A percentile compares a stretch with the other conserved stretches of the same genome.
Conservation (phyloP, 92 coral and sea anemone genomes). For the Hydrozoanthus gracilis region DNA sequence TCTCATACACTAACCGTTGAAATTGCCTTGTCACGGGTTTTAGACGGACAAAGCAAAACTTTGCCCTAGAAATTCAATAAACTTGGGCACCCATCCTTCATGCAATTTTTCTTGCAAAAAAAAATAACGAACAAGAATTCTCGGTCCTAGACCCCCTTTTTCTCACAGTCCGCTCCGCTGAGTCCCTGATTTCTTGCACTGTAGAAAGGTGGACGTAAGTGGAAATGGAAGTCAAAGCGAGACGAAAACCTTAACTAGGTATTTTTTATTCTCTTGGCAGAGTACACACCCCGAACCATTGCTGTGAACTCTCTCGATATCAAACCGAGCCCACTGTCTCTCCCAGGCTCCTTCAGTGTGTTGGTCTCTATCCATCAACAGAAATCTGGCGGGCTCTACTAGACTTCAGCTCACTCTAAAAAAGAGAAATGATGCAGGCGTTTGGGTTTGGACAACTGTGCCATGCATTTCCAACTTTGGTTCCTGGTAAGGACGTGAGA, state of each 20-base stretch:
- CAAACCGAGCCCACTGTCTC: neutral
- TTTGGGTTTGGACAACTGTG: conserved; percentile 50
- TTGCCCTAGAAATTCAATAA: no score
- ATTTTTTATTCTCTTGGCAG: neutral
- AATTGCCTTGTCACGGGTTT: no score
- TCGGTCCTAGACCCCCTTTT: neutral
- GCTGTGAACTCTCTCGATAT: neutral
- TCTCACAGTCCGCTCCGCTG: neutral
- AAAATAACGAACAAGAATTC: neutral
- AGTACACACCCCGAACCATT: neutral
- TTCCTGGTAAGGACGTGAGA: conserved; percentile 57
- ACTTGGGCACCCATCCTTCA: no score
- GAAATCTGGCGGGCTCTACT: conserved; percentile 56
- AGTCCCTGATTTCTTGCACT: neutral
- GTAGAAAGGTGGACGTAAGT: neutral
- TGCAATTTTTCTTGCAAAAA: no score
- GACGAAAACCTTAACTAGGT: neutral
- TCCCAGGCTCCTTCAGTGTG: conserved; percentile 13
- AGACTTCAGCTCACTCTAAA: conserved; percentile 63
- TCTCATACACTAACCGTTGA: no score
- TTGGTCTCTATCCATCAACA: conserved; percentile 19
- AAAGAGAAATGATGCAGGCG: conserved; percentile 28
- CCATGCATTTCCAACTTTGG: conserved; percentile 64
- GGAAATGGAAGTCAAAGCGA: neutral
- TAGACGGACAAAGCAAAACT: no score